A percentile compares a stretch with the other conserved stretches of the same genome.
Conservation (phyloP, 2,888 invertebrate genomes). For the Drosophila peninsularis region DNA sequence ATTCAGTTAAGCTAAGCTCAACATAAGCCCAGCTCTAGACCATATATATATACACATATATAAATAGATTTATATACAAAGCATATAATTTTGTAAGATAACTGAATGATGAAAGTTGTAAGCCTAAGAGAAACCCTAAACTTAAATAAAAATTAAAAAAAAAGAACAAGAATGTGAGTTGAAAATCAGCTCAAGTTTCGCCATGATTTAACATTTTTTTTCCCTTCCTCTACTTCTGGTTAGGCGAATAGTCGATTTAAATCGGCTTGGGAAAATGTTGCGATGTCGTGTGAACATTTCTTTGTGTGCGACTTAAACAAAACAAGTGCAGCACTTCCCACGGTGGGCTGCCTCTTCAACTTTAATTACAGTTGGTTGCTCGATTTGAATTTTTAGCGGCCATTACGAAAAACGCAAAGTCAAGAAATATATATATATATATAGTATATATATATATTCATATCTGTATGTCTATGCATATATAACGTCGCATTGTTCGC, state of each 20-base stretch:
- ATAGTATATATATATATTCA: constrained; percentile 5
- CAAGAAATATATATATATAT: constrained; percentile 51
- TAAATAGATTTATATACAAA: constrained; percentile 36
- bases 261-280: constrained; percentile 73
- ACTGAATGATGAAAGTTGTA: constrained; percentile 52
- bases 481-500: constrained; percentile 67
- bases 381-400: constrained; percentile 62
- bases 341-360: constrained; percentile 66
- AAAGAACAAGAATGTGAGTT: constrained; percentile 52
- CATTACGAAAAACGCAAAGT: constrained; percentile 67
- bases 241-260: constrained; percentile 53
- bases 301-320: constrained; percentile 53
- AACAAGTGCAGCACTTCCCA: constrained; percentile 77
- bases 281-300: constrained; percentile 67
- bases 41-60: constrained; percentile 25
- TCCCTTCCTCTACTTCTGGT: constrained; percentile 1
- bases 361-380: constrained; percentile 76
- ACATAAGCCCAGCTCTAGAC: constrained; percentile 23
- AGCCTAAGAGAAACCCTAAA: constrained; percentile 52
- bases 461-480: constrained; percentile 22
- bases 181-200: constrained; percentile 31
- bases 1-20: constrained; percentile 9
- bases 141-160: constrained; percentile 41
- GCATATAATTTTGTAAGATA: constrained; percentile 61
- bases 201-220: constrained; percentile 51